These are phyloP conservation scores for Cheilosia urbana DNA, from an alignment of 2,888 invertebrate species.

Conservation along the genomic window DNA sequence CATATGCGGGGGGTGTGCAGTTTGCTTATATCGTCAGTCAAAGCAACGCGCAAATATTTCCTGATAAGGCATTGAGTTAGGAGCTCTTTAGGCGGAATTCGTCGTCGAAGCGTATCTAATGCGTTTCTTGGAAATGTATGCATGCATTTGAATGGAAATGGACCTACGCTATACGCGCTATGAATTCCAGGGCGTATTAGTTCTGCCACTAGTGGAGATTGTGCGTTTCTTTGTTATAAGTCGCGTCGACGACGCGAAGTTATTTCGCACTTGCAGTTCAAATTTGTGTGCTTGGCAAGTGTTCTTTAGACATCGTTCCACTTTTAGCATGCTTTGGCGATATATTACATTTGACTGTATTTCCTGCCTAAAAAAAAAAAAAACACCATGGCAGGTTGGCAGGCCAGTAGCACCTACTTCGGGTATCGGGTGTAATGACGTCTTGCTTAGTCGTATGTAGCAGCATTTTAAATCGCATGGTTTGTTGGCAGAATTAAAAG, in stretches of 20 bases:
- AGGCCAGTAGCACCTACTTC: no score
- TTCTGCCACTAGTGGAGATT: slow-evolving; percentile 30
- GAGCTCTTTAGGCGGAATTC: slow-evolving; percentile 33
- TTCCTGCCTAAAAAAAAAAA: no score
- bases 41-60: slow-evolving; percentile 29
- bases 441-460: no score
- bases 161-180: slow-evolving; percentile 9
- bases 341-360: no score
- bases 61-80: slow-evolving; percentile 54
- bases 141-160: slow-evolving; percentile 17
- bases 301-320: no score
- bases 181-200: slow-evolving; percentile 33
- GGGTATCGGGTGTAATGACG: no score
- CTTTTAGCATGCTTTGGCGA: no score
- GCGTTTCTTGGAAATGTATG: slow-evolving; percentile 48
- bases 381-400: no score
- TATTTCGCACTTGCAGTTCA: not conserved
- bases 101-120: slow-evolving; percentile 48
- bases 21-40: slow-evolving; percentile 17
- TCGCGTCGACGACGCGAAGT: slow-evolving; percentile 13
- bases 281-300: no score
- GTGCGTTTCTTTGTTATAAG: slow-evolving; percentile 26
- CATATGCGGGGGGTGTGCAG: not conserved
- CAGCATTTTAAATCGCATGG: no score
- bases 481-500: no score